Base-by-base conservation (phyloP, 2,888 invertebrate species). In the Nudaria mundana region DNA sequence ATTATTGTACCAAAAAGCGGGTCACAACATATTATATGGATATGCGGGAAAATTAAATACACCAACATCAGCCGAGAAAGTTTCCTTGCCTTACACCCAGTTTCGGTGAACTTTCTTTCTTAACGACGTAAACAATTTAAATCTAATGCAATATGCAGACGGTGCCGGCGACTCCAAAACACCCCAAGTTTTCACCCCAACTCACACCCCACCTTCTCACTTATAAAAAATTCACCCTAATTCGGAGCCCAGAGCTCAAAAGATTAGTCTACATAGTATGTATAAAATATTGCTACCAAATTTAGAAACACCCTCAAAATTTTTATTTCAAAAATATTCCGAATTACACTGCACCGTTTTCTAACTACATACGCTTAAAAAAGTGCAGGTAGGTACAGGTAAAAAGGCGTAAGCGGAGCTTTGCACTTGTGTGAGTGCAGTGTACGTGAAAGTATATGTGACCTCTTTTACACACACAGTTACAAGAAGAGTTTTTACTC, bases 41-140 rank as follows among this genome's bases (percentile, higher is more conserved):
- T 66, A 60, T 64, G 63, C 54, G 53, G 36, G 40, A 61, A 59
- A 64, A 76, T 71, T 71, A 66, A 66, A 67, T 71, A 66, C 71
- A 56, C 71, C 68, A 58, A 40, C 56, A 55, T 51, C 43, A 52
- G 52, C 57, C 44, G 54, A 35, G 40, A 53, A 77, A 76, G 60
- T 78, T 20, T 75, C 54, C 60, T 48, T 54, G 63, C 55, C 59
- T 66, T 63, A 59, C 68, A 70, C 67, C 66, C 66, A 70, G 71
- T 77, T 80, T 50, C 58, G 55, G 52, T 54, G 60, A 83, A 85
- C 66, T 85, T 85, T 78, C 74, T 81, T 81, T 81, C 83, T 81
- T 85, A 86, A 85, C 83, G 85, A 85, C 85, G 82, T 85, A 84
- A 86, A 86, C 83, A 85, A 85, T 86, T 86, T 86, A 83, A 84